Evolutionary conservation across 2,113 vertebrate species (phyloP), one percentile per base, ranked within the genome.

Genomic region (Benitochromis conjunctus): DNA sequence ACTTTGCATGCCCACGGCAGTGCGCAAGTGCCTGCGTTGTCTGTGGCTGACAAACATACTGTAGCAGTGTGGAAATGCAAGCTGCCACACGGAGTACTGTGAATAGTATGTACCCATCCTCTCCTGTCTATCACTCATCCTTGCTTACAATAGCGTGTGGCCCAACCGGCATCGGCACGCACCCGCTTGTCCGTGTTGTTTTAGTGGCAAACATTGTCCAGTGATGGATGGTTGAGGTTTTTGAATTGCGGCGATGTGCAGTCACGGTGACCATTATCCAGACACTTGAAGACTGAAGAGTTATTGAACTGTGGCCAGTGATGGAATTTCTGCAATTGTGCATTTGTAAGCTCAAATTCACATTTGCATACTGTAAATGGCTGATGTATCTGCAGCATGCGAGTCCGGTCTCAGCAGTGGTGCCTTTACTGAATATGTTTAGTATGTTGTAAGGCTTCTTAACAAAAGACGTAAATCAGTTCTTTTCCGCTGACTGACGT

Each of bases 231-330:
- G 90, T 93, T 84, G 89, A 94, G 90, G 88, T 71, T 95, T 66
- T 92, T 93, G 92, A 92, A 94, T 93, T 91, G 91, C 91, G 86
- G 86, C 24, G 55, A 85, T 89, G 92, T 92, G 86, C 92, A 85
- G 93, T 91, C 90, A 92, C 88, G 85, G 89, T 95, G 94, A 94
- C 93, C 92, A 95, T 95, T 95, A 95, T 94, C 91, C 84, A 92
- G 80, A 93, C 92, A 94, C 94, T 96, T 93, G 90, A 95, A 95
- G 94, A 94, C 83, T 95, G 91, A 93, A 95, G 94, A 94, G 93
- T 87, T 90, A 91, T 95, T 95, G 94, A 95, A 94, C 94, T 94
- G 86, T 93, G 93, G 84, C 93, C 91, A 94, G 81, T 90, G 91
- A 92, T 94, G 92, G 94, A 95, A 94, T 95, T 94, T 92, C 82